Evolutionary conservation across 2,888 invertebrate genomes (phyloP).

Genomic region (Anoplius nigerrimus): DNA sequence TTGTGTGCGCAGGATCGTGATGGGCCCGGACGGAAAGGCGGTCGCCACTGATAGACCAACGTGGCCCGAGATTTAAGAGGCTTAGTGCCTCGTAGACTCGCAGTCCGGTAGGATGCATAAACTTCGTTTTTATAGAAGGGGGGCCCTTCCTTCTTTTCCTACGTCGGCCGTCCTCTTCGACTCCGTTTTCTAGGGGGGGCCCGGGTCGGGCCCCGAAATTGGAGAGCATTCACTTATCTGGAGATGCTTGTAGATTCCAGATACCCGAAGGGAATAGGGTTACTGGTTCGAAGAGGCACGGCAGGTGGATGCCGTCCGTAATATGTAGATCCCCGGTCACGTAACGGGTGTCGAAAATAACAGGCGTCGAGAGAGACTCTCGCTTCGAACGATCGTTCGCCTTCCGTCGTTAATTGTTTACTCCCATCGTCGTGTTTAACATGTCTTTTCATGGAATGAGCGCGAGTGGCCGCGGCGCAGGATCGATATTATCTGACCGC

Average conservation of each 20-base stretch:
- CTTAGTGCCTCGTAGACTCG: slow-evolving; percentile 43
- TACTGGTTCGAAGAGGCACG: slow-evolving; percentile 54
- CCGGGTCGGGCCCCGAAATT: slow-evolving; percentile 53
- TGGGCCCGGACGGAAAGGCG: slow-evolving; percentile 36
- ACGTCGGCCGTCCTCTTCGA: too few species aligned
- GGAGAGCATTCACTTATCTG: slow-evolving; percentile 50
- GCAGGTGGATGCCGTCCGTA: slow-evolving; percentile 62
- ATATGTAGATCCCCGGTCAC: slow-evolving; percentile 38
- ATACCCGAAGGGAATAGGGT: slow-evolving; percentile 64
- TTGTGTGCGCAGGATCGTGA: slow-evolving; percentile 23
- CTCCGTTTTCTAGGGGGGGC: slow-evolving; percentile 48
- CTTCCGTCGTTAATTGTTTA: not conserved
- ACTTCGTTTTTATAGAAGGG: slow-evolving; percentile 49
- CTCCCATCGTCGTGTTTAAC: not conserved
- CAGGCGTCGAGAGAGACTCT: slow-evolving; percentile 15
- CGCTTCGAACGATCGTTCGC: too few species aligned
- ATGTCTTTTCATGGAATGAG: too few species aligned
- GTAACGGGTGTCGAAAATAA: slow-evolving; percentile 51
- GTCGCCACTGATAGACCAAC: slow-evolving; percentile 36
- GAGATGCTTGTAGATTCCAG: slow-evolving; percentile 63
- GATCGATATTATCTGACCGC: too few species aligned
- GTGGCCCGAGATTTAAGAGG: slow-evolving; percentile 57
- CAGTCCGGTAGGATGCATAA: slow-evolving; percentile 44
- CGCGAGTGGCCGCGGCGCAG: too few species aligned
- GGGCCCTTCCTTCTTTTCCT: slow-evolving; percentile 33